Evolutionary conservation across 2,888 invertebrate species (phyloP).

Genomic region (Cosmorhoe ocellata): DNA sequence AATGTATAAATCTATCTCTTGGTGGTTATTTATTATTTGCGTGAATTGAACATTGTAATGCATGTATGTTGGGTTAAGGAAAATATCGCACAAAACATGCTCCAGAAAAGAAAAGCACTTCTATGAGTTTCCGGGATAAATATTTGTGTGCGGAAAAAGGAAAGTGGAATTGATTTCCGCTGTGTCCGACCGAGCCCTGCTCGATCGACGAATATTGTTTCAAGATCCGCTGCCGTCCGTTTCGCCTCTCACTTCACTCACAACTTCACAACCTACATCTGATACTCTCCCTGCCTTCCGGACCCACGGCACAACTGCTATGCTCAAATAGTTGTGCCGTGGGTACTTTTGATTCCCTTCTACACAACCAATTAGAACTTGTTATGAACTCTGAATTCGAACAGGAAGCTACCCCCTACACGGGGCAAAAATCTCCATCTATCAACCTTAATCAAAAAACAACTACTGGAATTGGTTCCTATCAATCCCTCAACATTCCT

Average conservation of each 20-base stretch:
- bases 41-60: not conserved
- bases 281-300: no score
- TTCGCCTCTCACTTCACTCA: not conserved
- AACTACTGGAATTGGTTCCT: slow-evolving; percentile 9
- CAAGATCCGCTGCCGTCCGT: not conserved
- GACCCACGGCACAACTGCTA: no score
- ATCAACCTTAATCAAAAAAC: slow-evolving; percentile 3
- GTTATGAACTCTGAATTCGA: no score
- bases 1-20: no score
- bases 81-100: slow-evolving; percentile 14
- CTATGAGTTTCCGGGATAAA: slow-evolving; percentile 4
- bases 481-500: slow-evolving; percentile 9
- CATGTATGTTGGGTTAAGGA: slow-evolving; percentile 1
- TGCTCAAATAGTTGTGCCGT: no score
- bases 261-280: no score
- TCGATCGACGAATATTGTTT: not conserved
- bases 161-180: slow-evolving; percentile 8
- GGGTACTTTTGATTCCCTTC: no score
- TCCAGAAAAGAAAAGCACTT: slow-evolving; percentile 3
- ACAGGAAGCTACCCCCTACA: no score
- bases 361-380: no score
- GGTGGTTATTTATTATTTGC: no score
- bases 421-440: not conserved
- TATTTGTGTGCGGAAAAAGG: slow-evolving; percentile 9
- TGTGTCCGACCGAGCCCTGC: not conserved